phyloP scores from a whole-genome alignment of 2,113 vertebrate genomes.

The Ophiodon elongatus region DNA sequence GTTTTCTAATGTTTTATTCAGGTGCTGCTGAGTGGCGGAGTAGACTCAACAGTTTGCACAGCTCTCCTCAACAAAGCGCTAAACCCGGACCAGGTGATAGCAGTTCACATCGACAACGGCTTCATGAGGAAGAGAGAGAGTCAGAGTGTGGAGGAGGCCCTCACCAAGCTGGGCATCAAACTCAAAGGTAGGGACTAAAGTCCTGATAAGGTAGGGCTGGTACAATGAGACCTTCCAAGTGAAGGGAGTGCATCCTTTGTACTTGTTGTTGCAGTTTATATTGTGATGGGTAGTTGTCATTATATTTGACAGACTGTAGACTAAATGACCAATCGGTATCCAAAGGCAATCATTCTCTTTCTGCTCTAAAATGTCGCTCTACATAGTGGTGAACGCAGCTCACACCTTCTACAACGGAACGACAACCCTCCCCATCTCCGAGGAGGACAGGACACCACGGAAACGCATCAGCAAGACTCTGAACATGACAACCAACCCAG shows the following conservation, averaged over 20 bases:
- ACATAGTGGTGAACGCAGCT: conserved; percentile 95
- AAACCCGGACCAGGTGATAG: conserved; percentile 94
- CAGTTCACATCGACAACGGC: conserved; percentile 98
- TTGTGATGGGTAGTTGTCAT: not conserved
- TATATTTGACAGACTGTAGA: too few relatives aligned
- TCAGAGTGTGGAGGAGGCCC: conserved; percentile 96
- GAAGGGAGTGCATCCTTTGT: not conserved
- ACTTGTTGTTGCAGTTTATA: not conserved
- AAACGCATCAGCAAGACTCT: conserved; percentile 99
- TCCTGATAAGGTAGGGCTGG: not conserved
- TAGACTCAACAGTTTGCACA: conserved; percentile 98
- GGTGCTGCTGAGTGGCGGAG: conserved; percentile 96
- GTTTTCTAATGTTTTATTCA: conserved; percentile 60
- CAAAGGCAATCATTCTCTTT: not conserved
- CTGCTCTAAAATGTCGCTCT: not conserved
- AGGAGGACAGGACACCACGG: conserved; percentile 96
- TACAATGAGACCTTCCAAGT: not conserved
- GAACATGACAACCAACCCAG: conserved; percentile 99
- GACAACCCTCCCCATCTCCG: conserved; percentile 97
- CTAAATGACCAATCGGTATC: not conserved
- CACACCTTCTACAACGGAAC: conserved; percentile 99
- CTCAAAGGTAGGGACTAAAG: conserved; percentile 89
- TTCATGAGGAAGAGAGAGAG: conserved; percentile 99
- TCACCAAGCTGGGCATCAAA: conserved; percentile 96
- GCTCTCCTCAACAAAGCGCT: conserved; percentile 96